Percentiles rank a stretch among this genome's conserved stretches.
Evolutionary conservation across 2,888 invertebrate genomes (phyloP).

Genomic region (Lutraria lutraria): DNA sequence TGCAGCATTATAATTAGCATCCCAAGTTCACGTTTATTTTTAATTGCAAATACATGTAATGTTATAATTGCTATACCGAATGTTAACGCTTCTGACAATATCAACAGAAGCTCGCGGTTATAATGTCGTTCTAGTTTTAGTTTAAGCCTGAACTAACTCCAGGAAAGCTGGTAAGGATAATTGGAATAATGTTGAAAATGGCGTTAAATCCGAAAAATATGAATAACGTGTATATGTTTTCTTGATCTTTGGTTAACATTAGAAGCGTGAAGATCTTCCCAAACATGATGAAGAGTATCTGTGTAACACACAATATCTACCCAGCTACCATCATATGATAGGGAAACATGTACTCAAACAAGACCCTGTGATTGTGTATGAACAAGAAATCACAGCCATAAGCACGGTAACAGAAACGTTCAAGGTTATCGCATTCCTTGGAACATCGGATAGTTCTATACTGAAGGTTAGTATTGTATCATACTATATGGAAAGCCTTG

Average conservation of each 20-base stretch:
- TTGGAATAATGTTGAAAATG: too few species aligned
- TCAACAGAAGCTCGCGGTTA: neutral
- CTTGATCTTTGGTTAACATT: neutral
- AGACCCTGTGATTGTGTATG: neutral
- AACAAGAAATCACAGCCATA: neutral
- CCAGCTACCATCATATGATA: constrained; percentile 9
- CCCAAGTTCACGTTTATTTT: too few species aligned
- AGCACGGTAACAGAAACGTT: neutral
- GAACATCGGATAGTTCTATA: constrained; percentile 1
- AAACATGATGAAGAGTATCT: constrained; percentile 21
- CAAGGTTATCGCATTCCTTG: constrained; percentile 36
- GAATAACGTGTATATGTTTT: neutral
- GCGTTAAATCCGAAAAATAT: too few species aligned
- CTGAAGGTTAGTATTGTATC: constrained; percentile 27
- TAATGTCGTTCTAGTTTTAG: too few species aligned
- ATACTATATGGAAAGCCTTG: neutral
- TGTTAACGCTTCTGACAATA: too few species aligned
- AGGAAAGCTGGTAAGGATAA: too few species aligned
- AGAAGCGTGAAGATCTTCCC: neutral
- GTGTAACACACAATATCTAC: constrained; percentile 24
- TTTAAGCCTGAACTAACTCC: too few species aligned
- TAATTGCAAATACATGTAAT: too few species aligned
- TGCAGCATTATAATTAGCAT: too few species aligned
- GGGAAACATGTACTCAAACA: neutral
- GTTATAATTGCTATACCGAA: too few species aligned